A percentile compares a stretch with the other conserved stretches of the same genome.
Conservation (phyloP, 2,888 invertebrate species). For the Andrena camellia region DNA sequence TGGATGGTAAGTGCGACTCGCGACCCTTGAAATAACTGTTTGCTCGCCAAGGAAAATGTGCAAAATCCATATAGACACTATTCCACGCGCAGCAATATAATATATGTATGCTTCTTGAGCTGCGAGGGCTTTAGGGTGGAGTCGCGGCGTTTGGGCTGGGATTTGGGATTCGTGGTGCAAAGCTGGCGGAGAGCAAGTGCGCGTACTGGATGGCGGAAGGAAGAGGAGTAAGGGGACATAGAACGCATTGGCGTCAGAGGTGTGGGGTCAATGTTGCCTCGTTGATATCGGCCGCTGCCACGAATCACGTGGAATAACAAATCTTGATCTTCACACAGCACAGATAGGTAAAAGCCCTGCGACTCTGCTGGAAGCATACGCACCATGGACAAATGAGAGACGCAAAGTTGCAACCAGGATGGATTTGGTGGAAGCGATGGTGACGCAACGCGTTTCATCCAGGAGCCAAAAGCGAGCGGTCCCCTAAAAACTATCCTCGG, state of each 20-base stretch:
- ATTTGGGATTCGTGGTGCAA: constrained; percentile 44
- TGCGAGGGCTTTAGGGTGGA: constrained; percentile 30
- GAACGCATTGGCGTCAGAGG: constrained; percentile 46
- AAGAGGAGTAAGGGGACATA: constrained; percentile 46
- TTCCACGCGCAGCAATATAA: neutral
- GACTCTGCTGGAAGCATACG: no score
- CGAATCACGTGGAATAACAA: neutral
- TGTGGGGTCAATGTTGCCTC: constrained; percentile 1
- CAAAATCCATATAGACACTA: neutral
- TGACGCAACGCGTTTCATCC: neutral
- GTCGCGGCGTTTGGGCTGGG: constrained; percentile 53
- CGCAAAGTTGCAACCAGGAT: neutral
- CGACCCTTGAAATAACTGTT: neutral
- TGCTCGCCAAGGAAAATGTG: neutral
- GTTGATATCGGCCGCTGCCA: neutral
- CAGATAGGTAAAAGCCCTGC: neutral
- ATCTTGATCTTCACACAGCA: neutral
- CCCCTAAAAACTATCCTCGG: constrained; percentile 18
- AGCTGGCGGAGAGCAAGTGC: constrained; percentile 55
- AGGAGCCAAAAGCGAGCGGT: neutral
- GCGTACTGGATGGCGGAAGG: constrained; percentile 15
- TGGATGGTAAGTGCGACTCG: neutral
- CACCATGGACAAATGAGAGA: neutral
- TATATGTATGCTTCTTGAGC: neutral
- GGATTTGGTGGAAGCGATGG: neutral